Conservation (phyloP, 2,888 invertebrate species). For the Watsonalla binaria region DNA sequence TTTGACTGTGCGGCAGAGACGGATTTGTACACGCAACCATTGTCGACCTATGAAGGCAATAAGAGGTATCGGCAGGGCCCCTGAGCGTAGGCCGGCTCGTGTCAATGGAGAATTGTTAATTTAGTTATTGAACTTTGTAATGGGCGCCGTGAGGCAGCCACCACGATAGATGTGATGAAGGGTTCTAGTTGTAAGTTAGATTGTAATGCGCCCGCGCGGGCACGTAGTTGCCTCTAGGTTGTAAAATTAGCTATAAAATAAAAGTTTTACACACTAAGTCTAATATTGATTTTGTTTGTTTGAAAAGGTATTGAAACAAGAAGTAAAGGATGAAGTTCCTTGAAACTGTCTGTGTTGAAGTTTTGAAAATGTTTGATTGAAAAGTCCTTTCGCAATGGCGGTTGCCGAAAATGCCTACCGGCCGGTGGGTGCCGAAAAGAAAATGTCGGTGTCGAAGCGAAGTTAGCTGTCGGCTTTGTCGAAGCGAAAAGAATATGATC, state of each 20-base stretch:
- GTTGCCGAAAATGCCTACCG: slow-evolving; percentile 57
- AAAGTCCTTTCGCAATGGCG: slow-evolving; percentile 67
- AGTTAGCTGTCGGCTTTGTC: slow-evolving; percentile 49
- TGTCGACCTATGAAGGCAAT: too few species aligned
- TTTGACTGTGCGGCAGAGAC: too few species aligned
- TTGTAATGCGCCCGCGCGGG: slow-evolving; percentile 45
- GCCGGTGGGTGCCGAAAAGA: slow-evolving; percentile 49
- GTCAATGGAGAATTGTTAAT: slow-evolving; percentile 21
- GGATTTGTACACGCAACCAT: too few species aligned
- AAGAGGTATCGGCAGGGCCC: too few species aligned
- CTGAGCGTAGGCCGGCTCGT: slow-evolving; percentile 33
- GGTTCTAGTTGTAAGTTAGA: slow-evolving; percentile 63
- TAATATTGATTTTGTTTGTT: slow-evolving; percentile 88
- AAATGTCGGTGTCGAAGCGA: slow-evolving; percentile 50
- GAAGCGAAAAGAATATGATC: slow-evolving; percentile 76
- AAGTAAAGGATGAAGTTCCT: slow-evolving; percentile 88
- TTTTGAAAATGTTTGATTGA: slow-evolving; percentile 76
- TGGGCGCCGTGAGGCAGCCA: slow-evolving; percentile 6
- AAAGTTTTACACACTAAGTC: slow-evolving; percentile 74
- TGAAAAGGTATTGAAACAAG: slow-evolving; percentile 91
- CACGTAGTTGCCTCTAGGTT: slow-evolving; percentile 63
- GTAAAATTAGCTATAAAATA: slow-evolving; percentile 69
- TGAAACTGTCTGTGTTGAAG: slow-evolving; percentile 78
- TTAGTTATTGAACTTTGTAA: slow-evolving; percentile 22
- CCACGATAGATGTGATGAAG: slow-evolving; percentile 35